A percentile compares a stretch with the other conserved stretches of the same genome.
Conservation (phyloP, 2,113 vertebrate genomes). For the Tetrax tetrax region DNA sequence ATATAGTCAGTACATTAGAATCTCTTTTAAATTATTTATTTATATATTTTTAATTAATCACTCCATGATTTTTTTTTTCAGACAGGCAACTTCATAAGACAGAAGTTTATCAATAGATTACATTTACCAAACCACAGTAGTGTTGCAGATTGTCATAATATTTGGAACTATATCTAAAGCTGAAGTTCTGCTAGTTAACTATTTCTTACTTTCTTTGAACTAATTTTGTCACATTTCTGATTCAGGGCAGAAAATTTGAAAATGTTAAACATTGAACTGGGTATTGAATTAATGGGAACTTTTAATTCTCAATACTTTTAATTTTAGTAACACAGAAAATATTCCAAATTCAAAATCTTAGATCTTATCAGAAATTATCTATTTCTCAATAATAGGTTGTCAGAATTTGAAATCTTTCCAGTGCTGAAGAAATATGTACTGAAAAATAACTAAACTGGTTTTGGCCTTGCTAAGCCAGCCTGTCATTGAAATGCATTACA, state of each 20-base stretch:
- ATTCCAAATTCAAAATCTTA: not conserved
- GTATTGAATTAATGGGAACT: not conserved
- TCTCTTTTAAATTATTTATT: not conserved
- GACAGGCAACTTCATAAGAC: not conserved
- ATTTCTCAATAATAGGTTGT: not conserved
- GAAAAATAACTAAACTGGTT: not conserved
- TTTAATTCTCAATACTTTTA: not conserved
- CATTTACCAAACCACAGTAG: not conserved
- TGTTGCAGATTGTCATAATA: not conserved
- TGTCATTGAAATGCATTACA: not conserved
- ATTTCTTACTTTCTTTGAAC: not conserved
- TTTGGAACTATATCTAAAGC: not conserved
- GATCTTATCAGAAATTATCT: not conserved
- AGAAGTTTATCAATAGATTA: not conserved
- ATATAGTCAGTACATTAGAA: not conserved
- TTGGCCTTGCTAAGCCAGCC: not conserved
- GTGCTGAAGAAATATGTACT: not conserved
- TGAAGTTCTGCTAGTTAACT: not conserved
- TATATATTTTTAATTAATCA: not conserved
- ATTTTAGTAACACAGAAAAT: not conserved
- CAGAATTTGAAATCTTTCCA: not conserved
- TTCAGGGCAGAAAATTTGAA: not conserved
- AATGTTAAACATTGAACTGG: not conserved
- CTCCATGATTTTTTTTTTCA: not conserved
- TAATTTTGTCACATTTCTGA: not conserved